Base-by-base conservation (phyloP, 2,113 vertebrate species). In the Macquaria australasica region DNA sequence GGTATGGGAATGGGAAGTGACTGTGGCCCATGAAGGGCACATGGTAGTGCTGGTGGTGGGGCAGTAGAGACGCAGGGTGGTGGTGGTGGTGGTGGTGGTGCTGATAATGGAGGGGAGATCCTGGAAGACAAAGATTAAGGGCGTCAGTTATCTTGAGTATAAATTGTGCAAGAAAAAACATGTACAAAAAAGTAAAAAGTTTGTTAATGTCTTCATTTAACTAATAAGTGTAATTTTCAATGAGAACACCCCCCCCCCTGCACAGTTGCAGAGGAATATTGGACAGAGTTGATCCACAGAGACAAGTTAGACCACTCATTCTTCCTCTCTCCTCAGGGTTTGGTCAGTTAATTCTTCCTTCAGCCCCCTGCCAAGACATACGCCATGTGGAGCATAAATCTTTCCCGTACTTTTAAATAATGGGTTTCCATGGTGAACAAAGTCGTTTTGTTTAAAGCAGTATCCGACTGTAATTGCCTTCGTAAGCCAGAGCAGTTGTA, bases 1-100 rank as follows among this genome's bases (percentile, higher is more conserved):
- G 90, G 83, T 95, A 95, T 0, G 93, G 91, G 90, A 95, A 96
- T 1, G 93, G 94, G 81, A 95, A 95, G 87, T 93, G 92, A 64
- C 92, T 93, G 86, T 87, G 74, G 64, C 89, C 86, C 89, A 95
- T 86, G 70, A 60, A 95, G 28, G 95, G 86, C 25, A 92, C 43
- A n/a, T 92, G 93, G 87, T 94, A 95, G 73, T 95, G 94, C 75
- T 94, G 95, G n/a, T 95, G 90, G 73, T 94, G 93, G 5, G 93
- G 90, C 73, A 93, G 85, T 8, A 88, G 83, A 1, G 93, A 91
- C 0, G 94, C 73, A 14, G 92, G 84, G 66, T 86, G 84, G 16
- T 90, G 81, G 31, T 89, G 79, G 0, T 89, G 79, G 0, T 93
- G 85, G 16, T 90, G 81, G 25, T 89, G 79, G 0, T 93, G 85